These are phyloP conservation scores for Linyphia triangularis DNA, from an alignment of 2,888 invertebrate genomes.

Conservation along the genomic window DNA sequence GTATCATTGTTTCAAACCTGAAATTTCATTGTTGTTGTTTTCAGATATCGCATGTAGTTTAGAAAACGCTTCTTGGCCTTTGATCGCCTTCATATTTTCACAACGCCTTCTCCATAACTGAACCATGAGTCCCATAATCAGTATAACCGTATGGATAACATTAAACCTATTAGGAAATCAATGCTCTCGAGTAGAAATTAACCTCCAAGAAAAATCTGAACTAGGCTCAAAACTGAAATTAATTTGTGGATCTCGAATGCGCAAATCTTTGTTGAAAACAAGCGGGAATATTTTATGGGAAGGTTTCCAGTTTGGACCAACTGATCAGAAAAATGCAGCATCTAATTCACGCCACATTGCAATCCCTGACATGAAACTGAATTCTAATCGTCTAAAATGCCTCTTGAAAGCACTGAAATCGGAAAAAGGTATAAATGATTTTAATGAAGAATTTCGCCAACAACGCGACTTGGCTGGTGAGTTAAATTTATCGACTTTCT, in stretches of 20 bases:
- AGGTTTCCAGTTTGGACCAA: background rate
- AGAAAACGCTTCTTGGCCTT: too few species aligned
- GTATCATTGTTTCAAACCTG: too few species aligned
- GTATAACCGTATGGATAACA: background rate
- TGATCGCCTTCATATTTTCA: too few species aligned
- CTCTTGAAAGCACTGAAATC: background rate
- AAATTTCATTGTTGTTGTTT: too few species aligned
- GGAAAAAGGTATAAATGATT: background rate
- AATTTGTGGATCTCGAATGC: background rate
- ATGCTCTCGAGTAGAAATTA: background rate
- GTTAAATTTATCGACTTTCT: background rate
- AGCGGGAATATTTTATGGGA: background rate
- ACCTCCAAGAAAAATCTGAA: background rate
- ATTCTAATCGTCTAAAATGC: constrained; percentile 9
- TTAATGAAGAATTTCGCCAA: background rate
- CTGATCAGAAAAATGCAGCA: background rate
- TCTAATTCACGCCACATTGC: background rate
- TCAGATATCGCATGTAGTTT: too few species aligned
- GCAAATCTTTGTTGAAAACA: background rate
- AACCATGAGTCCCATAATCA: background rate
- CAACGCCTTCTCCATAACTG: too few species aligned
- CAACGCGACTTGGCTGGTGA: constrained; percentile 11
- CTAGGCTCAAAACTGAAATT: background rate
- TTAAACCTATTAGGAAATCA: background rate
- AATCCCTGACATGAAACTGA: background rate